Conservation (phyloP, 2,888 invertebrate genomes). For the Heliothis peltigera region DNA sequence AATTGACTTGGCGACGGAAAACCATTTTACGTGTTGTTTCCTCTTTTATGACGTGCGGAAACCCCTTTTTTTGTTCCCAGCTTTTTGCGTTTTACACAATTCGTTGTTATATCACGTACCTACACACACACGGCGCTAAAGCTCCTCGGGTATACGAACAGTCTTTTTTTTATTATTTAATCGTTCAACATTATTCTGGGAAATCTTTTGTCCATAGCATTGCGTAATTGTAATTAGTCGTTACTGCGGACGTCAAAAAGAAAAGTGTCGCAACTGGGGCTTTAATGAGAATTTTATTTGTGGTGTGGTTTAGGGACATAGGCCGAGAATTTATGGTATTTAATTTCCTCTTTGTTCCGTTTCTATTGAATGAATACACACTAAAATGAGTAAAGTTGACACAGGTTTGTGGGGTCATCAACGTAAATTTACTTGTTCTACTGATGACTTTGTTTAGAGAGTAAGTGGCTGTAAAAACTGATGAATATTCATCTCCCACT, state of each 20-base stretch:
- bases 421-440: conserved; percentile 27
- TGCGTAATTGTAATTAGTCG: conserved; percentile 58
- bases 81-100: conserved; percentile 43
- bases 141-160: conserved; percentile 22
- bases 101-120: conserved; percentile 46
- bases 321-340: conserved; percentile 28
- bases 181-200: conserved; percentile 35
- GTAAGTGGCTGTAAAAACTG: conserved; percentile 57
- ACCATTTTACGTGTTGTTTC: conserved; percentile 61
- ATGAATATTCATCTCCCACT: conserved; percentile 78
- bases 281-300: conserved; percentile 57
- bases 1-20: conserved; percentile 61
- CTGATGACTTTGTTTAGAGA: conserved; percentile 56
- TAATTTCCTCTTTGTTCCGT: conserved; percentile 33
- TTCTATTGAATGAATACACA: conserved; percentile 27
- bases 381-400: conserved; percentile 19
- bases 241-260: conserved; percentile 52
- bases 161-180: conserved; percentile 48
- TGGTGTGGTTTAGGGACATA: conserved; percentile 17
- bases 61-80: conserved; percentile 53
- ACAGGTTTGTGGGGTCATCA: conserved; percentile 27
- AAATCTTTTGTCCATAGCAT: conserved; percentile 44
- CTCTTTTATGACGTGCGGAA: conserved; percentile 65
- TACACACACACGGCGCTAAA: conserved; percentile 31
- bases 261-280: conserved; percentile 48